phyloP scores from a whole-genome alignment of 2,113 vertebrate species.

The Petrocephalus zakoni region DNA sequence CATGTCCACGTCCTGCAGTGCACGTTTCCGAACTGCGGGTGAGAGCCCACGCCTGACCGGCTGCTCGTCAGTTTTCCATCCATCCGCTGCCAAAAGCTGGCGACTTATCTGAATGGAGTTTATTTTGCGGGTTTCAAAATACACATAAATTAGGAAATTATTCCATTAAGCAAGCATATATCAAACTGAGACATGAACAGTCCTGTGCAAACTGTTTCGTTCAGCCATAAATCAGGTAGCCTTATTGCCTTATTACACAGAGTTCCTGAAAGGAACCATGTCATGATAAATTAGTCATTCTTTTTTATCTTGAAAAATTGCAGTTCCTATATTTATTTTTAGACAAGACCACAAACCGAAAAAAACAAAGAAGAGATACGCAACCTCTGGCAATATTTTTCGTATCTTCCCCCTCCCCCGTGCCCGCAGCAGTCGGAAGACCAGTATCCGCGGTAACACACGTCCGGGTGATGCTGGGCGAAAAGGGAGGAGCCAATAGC shows the following conservation, averaged over 20 bases:
- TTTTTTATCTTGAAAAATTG: constrained; percentile 27
- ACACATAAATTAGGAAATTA: constrained; percentile 20
- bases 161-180: constrained; percentile 19
- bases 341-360: constrained; percentile 26
- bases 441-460: not conserved
- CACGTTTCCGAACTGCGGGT: not conserved
- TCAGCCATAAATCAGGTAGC: constrained; percentile 19
- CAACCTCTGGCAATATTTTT: constrained; percentile 10
- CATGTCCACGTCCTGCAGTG: not conserved
- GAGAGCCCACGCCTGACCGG: not conserved
- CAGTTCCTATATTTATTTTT: constrained; percentile 23
- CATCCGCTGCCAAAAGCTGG: not conserved
- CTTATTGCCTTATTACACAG: constrained; percentile 15
- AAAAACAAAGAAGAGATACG: constrained; percentile 12
- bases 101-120: constrained; percentile 22
- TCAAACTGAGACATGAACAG: constrained; percentile 14
- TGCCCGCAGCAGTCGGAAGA: not conserved
- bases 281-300: constrained; percentile 22
- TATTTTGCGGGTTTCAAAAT: constrained; percentile 23
- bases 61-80: not conserved
- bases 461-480: not conserved
- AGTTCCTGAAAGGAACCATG: constrained; percentile 23
- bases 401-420: not conserved
- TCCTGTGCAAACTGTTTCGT: constrained; percentile 21
- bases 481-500: not conserved